Percentiles rank a stretch among this genome's conserved stretches.
Conservation (phyloP, 1,140 invertebrate species). For the Drosophila grimshawi region DNA sequence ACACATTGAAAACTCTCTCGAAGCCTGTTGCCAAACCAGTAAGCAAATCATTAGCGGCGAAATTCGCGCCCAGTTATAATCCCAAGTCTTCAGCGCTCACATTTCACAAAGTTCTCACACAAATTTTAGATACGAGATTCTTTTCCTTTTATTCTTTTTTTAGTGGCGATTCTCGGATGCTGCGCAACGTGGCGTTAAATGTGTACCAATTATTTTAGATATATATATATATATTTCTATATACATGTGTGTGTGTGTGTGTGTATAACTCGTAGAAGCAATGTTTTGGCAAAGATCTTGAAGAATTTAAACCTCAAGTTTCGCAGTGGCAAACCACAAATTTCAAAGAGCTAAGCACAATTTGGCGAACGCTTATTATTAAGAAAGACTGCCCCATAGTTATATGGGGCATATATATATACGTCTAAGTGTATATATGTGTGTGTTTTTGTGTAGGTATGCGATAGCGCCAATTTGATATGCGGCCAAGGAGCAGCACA, state of each 20-base stretch:
- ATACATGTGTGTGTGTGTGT: constrained; percentile 19
- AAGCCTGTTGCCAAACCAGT: constrained; percentile 55
- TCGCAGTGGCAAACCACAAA: constrained; percentile 55
- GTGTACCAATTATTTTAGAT: constrained; percentile 51
- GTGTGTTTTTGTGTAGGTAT: constrained; percentile 60
- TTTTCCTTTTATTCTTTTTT: constrained; percentile 15
- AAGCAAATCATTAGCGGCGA: constrained; percentile 73
- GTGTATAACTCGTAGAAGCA: constrained; percentile 26
- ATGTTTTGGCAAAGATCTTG: constrained; percentile 53
- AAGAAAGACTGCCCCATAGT: constrained; percentile 56
- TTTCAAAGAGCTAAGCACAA: constrained; percentile 72
- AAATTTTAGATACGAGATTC: constrained; percentile 64
- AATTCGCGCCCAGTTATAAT: constrained; percentile 75
- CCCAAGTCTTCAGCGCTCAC: constrained; percentile 28
- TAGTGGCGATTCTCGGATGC: constrained; percentile 16
- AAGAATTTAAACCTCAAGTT: constrained; percentile 75
- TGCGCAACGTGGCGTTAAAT: constrained; percentile 55
- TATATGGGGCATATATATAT: constrained; percentile 57
- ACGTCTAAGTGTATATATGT: constrained; percentile 19
- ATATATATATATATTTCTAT: constrained; percentile 16
- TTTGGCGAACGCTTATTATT: constrained; percentile 59
- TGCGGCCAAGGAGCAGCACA: constrained; percentile 68
- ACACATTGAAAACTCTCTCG: constrained; percentile 1
- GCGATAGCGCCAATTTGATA: constrained; percentile 82
- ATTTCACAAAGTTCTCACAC: constrained; percentile 71